phyloP scores from a whole-genome alignment of 1,140 invertebrate species.

The Bradynema listronoti region DNA sequence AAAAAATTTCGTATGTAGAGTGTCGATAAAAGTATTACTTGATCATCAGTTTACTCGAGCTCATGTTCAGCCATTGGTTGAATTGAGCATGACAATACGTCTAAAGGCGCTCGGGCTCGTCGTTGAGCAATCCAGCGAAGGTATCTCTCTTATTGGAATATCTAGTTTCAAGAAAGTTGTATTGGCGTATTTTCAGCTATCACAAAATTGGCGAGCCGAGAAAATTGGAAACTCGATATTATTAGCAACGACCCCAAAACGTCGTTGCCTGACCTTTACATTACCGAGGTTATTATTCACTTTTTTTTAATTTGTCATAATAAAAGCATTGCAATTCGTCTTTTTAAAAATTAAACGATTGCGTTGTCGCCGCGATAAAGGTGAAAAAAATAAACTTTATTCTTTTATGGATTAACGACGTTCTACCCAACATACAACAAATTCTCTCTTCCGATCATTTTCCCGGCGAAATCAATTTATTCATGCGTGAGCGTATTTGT shows the following conservation, averaged over 20 bases:
- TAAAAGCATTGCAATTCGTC: too few species aligned
- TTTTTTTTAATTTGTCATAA: too few species aligned
- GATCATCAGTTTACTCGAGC: slow-evolving; percentile 41
- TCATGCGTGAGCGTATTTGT: slow-evolving; percentile 40
- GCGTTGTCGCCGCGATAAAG: too few species aligned
- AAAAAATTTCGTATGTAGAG: slow-evolving; percentile 15
- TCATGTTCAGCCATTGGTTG: slow-evolving; percentile 50
- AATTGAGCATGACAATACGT: slow-evolving; percentile 51
- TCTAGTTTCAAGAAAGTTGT: background rate
- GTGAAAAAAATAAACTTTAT: background rate
- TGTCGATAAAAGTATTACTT: slow-evolving; percentile 37
- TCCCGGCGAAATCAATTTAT: slow-evolving; percentile 47
- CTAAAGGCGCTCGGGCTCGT: slow-evolving; percentile 42
- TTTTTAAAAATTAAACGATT: too few species aligned
- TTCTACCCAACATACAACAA: slow-evolving; percentile 38
- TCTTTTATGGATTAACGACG: slow-evolving; percentile 48
- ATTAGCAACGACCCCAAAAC: slow-evolving; percentile 45
- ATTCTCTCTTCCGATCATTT: slow-evolving; percentile 42
- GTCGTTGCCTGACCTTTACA: slow-evolving; percentile 52
- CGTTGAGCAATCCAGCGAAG: slow-evolving; percentile 34
- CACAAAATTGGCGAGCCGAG: slow-evolving; percentile 28
- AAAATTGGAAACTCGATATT: slow-evolving; percentile 54
- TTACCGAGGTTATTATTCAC: slow-evolving; percentile 41
- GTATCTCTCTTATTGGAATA: background rate
- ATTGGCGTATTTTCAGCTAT: slow-evolving; percentile 37